Evolutionary conservation across 2,113 vertebrate species (phyloP).

Genomic region (Cygnus atratus): DNA sequence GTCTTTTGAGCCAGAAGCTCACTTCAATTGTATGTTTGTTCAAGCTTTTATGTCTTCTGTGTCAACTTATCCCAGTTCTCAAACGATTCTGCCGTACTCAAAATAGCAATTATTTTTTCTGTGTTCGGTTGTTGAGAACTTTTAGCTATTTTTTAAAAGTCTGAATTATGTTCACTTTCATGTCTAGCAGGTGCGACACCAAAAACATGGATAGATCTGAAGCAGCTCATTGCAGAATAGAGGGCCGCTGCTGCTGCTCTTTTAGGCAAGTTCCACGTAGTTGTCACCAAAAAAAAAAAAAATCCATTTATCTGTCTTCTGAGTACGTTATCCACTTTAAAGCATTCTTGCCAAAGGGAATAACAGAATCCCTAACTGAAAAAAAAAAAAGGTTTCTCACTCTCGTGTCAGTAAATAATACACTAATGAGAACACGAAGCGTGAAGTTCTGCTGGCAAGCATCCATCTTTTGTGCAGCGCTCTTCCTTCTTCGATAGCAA

Average conservation of each 20-base stretch:
- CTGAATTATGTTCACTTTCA: slow-evolving; percentile 39
- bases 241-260: neutral
- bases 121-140: slow-evolving; percentile 14
- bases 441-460: neutral
- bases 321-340: slow-evolving; percentile 18
- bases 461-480: neutral
- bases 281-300: neutral
- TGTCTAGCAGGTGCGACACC: neutral
- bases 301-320: neutral
- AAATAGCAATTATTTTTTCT: slow-evolving; percentile 60
- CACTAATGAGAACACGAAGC: neutral
- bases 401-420: neutral
- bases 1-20: slow-evolving; percentile 23
- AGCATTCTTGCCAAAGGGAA: neutral
- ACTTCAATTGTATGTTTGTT: slow-evolving; percentile 1
- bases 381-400: neutral
- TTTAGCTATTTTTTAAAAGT: neutral
- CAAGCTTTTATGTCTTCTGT: slow-evolving; percentile 23
- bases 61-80: slow-evolving; percentile 31
- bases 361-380: slow-evolving; percentile 3
- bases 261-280: neutral
- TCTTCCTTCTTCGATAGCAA: neutral
- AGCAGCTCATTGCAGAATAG: neutral
- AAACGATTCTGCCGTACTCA: slow-evolving; percentile 19
- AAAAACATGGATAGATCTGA: neutral